Percentiles rank a stretch among this genome's conserved stretches.
Evolutionary conservation across 2,888 invertebrate genomes (phyloP).

Genomic region (Sarcophaga caerulescens): DNA sequence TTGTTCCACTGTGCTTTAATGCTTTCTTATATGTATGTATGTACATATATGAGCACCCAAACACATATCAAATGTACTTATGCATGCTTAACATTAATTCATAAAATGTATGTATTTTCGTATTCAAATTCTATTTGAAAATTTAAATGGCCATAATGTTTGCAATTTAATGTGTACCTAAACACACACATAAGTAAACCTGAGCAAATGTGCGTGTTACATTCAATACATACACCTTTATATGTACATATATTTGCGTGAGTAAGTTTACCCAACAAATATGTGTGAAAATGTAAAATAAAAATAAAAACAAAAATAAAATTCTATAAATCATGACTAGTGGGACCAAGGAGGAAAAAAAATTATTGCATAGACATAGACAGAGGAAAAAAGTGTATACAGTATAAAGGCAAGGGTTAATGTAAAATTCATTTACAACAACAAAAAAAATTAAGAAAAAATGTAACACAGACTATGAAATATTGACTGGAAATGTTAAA

Average conservation of each 20-base stretch:
- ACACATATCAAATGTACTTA: not conserved
- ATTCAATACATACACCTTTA: not conserved
- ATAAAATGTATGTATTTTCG: not conserved
- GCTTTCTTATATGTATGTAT: not conserved
- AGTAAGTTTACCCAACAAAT: not conserved
- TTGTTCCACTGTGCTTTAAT: not conserved
- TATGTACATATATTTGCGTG: not conserved
- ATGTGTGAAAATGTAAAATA: conserved; percentile 11
- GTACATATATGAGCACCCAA: not conserved
- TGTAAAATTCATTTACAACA: conserved; percentile 14
- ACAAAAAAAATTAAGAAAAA: not conserved
- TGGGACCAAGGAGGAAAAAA: conserved; percentile 19
- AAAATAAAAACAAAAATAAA: not conserved
- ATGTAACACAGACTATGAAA: not conserved
- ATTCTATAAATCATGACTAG: conserved; percentile 18
- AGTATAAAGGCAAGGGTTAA: conserved; percentile 2
- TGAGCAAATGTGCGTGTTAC: not conserved
- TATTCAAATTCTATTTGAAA: conserved; percentile 11
- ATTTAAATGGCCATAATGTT: conserved; percentile 28
- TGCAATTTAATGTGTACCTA: not conserved
- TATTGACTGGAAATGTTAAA: conserved; percentile 8
- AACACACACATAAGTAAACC: not conserved
- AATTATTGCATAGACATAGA: not conserved
- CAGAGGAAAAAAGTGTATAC: not conserved
- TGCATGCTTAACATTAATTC: not conserved